Percentiles rank a stretch among this genome's conserved stretches.
phyloP scores from a whole-genome alignment of 2,797 vertebrate species.

The Chloroceryle amazona region DNA sequence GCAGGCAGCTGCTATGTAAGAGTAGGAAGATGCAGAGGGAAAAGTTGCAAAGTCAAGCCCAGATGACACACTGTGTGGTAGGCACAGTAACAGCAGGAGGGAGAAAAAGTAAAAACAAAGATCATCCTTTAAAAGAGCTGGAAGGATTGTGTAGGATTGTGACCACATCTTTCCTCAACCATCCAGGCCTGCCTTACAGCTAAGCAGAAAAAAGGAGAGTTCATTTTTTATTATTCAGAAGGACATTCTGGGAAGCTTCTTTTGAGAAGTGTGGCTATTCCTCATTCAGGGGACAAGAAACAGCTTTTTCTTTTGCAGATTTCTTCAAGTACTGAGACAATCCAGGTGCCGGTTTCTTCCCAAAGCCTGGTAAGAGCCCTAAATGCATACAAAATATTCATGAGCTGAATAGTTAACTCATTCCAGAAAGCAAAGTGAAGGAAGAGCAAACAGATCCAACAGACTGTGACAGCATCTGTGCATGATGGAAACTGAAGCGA shows the following conservation, averaged over 20 bases:
- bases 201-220: constrained; percentile 6
- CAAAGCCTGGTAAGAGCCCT: background rate
- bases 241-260: background rate
- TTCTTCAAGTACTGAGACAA: background rate
- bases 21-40: constrained; percentile 26
- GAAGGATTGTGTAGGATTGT: constrained; percentile 55
- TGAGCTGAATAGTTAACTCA: background rate
- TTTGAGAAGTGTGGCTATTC: background rate
- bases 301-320: background rate
- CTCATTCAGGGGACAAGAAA: background rate
- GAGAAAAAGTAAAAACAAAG: constrained; percentile 45
- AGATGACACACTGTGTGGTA: constrained; percentile 20
- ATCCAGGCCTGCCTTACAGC: background rate
- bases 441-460: background rate
- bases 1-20: constrained; percentile 37
- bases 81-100: constrained; percentile 23
- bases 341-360: background rate
- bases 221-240: constrained; percentile 5
- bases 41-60: constrained; percentile 24
- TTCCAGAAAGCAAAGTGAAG: background rate
- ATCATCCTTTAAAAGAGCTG: constrained; percentile 51
- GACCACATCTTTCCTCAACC: constrained; percentile 47
- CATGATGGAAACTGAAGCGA: background rate
- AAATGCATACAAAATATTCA: background rate
- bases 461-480: background rate